phyloP scores from a whole-genome alignment of 30 jellyfish, hydroid and myxozoan species.

The Aurelia coerulea region DNA sequence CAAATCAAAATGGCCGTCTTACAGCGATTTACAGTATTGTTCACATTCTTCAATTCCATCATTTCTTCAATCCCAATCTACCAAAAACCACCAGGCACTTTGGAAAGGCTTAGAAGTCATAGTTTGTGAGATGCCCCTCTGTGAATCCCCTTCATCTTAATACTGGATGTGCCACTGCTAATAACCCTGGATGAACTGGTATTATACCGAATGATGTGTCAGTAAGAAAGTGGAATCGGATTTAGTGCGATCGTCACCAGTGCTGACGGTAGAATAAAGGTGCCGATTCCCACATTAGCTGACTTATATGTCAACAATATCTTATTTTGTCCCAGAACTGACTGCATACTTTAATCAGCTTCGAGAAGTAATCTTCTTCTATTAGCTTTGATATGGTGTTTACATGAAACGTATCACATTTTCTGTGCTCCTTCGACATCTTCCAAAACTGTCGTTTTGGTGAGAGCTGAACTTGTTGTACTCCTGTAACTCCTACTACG shows the following conservation, averaged over 20 bases:
- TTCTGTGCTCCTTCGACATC: too few species aligned
- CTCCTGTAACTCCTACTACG: too few species aligned
- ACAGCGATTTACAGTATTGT: too few species aligned
- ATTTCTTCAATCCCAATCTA: too few species aligned
- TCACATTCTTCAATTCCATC: too few species aligned
- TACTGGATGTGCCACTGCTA: background rate
- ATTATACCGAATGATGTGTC: conserved; percentile 17
- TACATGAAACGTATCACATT: background rate
- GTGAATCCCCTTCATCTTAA: too few species aligned
- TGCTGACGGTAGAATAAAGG: conserved; percentile 11
- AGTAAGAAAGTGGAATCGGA: background rate
- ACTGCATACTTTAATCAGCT: conserved; percentile 9
- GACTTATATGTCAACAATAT: conserved; percentile 25
- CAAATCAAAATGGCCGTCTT: too few species aligned
- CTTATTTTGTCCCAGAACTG: conserved; percentile 18
- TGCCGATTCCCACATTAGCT: conserved; percentile 42
- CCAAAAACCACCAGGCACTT: too few species aligned
- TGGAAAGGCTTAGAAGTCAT: too few species aligned
- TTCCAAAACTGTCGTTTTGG: too few species aligned
- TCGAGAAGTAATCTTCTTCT: conserved; percentile 1
- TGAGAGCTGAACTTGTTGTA: too few species aligned
- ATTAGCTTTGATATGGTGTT: background rate
- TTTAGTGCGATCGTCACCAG: background rate
- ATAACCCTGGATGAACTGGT: conserved; percentile 9
- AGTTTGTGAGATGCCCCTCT: too few species aligned